Conservation (phyloP, 2,797 vertebrate species). For the Sciaenops ocellatus region DNA sequence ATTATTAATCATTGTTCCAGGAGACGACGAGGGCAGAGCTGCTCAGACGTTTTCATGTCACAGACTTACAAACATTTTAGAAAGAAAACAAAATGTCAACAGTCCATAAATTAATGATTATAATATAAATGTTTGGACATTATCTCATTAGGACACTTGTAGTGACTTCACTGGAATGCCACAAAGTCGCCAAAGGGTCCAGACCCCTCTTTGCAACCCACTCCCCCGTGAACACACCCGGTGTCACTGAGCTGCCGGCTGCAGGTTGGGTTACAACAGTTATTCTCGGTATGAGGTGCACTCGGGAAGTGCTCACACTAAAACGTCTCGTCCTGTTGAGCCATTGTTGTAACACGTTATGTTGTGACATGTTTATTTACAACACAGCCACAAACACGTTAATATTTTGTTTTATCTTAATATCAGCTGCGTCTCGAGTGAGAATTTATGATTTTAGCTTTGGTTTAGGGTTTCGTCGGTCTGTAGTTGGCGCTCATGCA, state of each 20-base stretch:
- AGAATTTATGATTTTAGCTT: not conserved
- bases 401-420: not conserved
- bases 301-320: conserved; percentile 1
- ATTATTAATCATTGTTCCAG: conserved; percentile 68
- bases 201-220: conserved; percentile 6
- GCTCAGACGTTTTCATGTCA: conserved; percentile 1
- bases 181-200: not conserved
- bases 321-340: not conserved
- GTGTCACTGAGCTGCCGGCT: conserved; percentile 24
- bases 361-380: conserved; percentile 22
- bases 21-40: conserved; percentile 9
- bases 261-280: conserved; percentile 57
- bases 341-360: conserved; percentile 26
- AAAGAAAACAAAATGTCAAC: not conserved
- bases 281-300: conserved; percentile 48
- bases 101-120: not conserved
- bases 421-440: not conserved
- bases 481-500: not conserved
- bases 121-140: not conserved
- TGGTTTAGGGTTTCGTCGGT: not conserved
- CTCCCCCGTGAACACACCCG: conserved; percentile 43
- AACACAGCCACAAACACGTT: not conserved
- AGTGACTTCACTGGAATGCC: conserved; percentile 31
- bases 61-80: not conserved
- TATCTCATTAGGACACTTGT: not conserved